Conservation (phyloP, 2,888 invertebrate species). For the Tortricodes alternella region DNA sequence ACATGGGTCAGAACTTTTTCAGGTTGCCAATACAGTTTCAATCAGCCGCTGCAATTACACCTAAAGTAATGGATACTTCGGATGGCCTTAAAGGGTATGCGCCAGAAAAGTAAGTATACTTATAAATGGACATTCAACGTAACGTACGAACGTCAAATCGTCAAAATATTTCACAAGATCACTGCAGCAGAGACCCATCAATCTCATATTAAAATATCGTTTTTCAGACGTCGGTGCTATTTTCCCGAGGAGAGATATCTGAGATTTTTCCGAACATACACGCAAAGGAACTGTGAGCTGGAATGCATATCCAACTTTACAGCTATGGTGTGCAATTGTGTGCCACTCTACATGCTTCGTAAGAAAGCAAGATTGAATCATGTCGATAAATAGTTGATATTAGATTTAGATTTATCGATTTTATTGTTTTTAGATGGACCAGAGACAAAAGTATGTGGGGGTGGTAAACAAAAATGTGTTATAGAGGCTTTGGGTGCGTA, state of each 20-base stretch:
- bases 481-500: constrained; percentile 44
- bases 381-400: neutral
- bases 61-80: constrained; percentile 85
- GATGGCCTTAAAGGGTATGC: constrained; percentile 81
- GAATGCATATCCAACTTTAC: constrained; percentile 86
- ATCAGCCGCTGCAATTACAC: constrained; percentile 84
- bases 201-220: neutral
- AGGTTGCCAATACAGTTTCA: constrained; percentile 84
- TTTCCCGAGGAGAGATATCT: constrained; percentile 83
- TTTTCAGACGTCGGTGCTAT: constrained; percentile 82
- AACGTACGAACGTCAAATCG: too few relatives aligned
- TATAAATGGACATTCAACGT: too few relatives aligned
- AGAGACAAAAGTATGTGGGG: constrained; percentile 52
- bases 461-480: constrained; percentile 49
- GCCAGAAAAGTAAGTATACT: constrained; percentile 67
- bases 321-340: constrained; percentile 79
- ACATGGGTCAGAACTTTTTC: constrained; percentile 84
- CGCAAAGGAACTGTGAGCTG: constrained; percentile 85
- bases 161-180: too few relatives aligned
- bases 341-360: constrained; percentile 85
- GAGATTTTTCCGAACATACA: constrained; percentile 84
- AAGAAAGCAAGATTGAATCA: constrained; percentile 22
- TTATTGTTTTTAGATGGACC: constrained; percentile 42
- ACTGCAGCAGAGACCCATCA: too few relatives aligned
- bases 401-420: neutral